Evolutionary conservation across 2,888 invertebrate genomes (phyloP).

Genomic region (Calliphora vomitoria): DNA sequence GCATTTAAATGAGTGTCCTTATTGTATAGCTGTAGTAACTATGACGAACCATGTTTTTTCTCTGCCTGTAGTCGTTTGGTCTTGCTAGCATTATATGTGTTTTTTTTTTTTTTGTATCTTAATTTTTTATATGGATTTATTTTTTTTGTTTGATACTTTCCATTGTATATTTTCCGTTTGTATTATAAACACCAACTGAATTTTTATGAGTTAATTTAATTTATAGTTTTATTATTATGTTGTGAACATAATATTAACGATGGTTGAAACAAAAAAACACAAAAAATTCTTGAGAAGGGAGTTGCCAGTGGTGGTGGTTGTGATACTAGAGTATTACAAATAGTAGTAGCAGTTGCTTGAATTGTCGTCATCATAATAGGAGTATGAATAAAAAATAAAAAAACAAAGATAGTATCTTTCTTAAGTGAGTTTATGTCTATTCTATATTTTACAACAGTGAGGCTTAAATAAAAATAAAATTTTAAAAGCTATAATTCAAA

Average conservation of each 20-base stretch:
- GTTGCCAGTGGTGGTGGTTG: background rate
- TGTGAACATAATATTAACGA: slow-evolving; percentile 77
- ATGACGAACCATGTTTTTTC: no score
- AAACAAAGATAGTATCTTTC: background rate
- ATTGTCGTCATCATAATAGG: slow-evolving; percentile 8
- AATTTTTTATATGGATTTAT: slow-evolving; percentile 25
- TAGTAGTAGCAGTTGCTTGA: background rate
- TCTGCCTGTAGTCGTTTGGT: slow-evolving; percentile 22
- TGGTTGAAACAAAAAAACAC: slow-evolving; percentile 10
- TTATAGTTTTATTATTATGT: slow-evolving; percentile 84
- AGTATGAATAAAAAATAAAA: background rate
- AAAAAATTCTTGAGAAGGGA: background rate
- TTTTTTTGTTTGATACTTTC: slow-evolving; percentile 63
- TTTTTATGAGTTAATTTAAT: slow-evolving; percentile 85
- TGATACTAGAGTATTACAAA: background rate
- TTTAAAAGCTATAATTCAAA: no score
- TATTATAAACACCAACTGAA: slow-evolving; percentile 82
- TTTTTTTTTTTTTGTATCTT: background rate
- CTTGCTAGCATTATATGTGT: background rate
- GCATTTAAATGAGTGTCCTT: no score
- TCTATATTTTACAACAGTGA: background rate
- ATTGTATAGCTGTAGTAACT: no score
- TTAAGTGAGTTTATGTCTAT: background rate
- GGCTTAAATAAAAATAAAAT: background rate
- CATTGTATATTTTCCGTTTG: slow-evolving; percentile 61